Conservation (phyloP, 2,797 vertebrate species). For the Enteromius paludinosus region DNA sequence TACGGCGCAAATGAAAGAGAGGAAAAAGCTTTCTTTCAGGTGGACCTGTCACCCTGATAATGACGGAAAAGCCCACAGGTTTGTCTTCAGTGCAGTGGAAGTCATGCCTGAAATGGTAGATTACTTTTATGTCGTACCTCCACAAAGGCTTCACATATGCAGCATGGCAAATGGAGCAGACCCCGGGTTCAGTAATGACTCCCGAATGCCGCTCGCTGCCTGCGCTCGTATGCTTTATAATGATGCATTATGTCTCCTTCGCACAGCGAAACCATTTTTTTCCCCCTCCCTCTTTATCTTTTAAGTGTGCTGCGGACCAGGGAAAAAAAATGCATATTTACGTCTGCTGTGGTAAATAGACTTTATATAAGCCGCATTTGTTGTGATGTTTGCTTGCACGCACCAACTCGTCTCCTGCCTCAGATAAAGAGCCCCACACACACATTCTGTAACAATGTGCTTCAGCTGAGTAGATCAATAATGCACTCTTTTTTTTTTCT, state of each 20-base stretch:
- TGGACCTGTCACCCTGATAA: conserved; percentile 60
- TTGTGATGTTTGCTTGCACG: conserved; percentile 29
- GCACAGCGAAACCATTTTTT: conserved; percentile 3
- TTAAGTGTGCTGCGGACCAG: conserved; percentile 1
- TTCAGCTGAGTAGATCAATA: conserved; percentile 65
- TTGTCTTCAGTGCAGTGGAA: conserved; percentile 50
- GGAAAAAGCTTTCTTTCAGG: conserved; percentile 56
- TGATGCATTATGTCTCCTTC: conserved; percentile 40
- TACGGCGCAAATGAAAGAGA: conserved; percentile 56
- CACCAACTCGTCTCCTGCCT: conserved; percentile 30
- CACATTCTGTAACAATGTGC: conserved; percentile 47
- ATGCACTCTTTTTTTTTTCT: conserved; percentile 64
- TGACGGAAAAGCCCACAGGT: conserved; percentile 56
- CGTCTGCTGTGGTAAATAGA: conserved; percentile 32
- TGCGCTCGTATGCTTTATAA: conserved; percentile 40
- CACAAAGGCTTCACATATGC: conserved; percentile 47
- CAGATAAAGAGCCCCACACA: conserved; percentile 15
- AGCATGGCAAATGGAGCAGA: conserved; percentile 52
- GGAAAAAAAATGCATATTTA: conserved; percentile 35
- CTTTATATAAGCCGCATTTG: conserved; percentile 39
- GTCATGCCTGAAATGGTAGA: conserved; percentile 58
- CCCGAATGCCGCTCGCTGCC: conserved; percentile 22
- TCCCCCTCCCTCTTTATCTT: conserved; percentile 42
- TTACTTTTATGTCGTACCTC: conserved; percentile 44
- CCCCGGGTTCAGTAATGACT: conserved; percentile 45